Evolutionary conservation across 2,888 invertebrate species (phyloP).

Genomic region (Protophormia terraenovae): DNA sequence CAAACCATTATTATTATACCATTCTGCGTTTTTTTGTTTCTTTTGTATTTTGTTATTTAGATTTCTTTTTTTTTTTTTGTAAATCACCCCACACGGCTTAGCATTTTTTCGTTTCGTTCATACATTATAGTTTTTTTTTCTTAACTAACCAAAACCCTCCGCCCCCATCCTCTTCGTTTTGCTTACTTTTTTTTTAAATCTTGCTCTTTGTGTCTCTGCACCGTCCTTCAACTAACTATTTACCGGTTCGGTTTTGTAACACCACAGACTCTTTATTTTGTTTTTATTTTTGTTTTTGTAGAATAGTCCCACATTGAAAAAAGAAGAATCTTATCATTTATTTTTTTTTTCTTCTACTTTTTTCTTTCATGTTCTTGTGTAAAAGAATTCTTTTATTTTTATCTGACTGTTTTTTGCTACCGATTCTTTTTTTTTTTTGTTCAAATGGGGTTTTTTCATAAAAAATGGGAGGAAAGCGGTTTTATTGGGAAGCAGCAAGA

Average conservation of each 20-base stretch:
- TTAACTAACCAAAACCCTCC: not conserved
- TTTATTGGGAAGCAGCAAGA: constrained; percentile 27
- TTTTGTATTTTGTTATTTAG: constrained; percentile 1
- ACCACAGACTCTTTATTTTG: constrained; percentile 59
- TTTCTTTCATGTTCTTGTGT: constrained; percentile 6
- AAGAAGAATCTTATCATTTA: constrained; percentile 33
- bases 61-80: too few species aligned
- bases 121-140: too few species aligned
- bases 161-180: not conserved
- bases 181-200: not conserved
- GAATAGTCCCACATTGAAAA: constrained; percentile 46
- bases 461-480: constrained; percentile 44
- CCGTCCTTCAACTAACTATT: constrained; percentile 53
- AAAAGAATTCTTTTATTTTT: constrained; percentile 58
- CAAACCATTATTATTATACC: constrained; percentile 57
- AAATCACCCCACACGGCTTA: constrained; percentile 63
- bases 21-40: constrained; percentile 42
- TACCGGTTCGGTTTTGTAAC: constrained; percentile 67
- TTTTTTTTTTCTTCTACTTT: constrained; percentile 1
- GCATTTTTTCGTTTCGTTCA: constrained; percentile 45
- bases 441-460: constrained; percentile 27
- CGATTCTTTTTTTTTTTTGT: constrained; percentile 29
- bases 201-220: not conserved
- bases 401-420: constrained; percentile 57
- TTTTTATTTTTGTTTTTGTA: constrained; percentile 4